Base-by-base conservation (phyloP, 2,113 vertebrate species). In the Cichladusa arquata region DNA sequence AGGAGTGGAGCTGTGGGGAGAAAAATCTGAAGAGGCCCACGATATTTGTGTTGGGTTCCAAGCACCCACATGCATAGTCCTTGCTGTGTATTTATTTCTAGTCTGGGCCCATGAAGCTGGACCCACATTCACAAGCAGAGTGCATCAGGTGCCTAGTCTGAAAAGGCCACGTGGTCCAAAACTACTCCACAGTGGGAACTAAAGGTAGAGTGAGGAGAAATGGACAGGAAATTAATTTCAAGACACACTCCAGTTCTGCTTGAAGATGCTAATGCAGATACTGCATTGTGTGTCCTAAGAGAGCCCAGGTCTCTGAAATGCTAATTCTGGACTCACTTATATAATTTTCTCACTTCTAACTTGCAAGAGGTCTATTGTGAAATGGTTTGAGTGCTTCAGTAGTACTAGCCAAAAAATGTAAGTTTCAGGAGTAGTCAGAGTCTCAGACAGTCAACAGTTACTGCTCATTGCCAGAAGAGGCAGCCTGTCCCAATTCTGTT, bases 401-500 rank as follows among this genome's bases (percentile, higher is more conserved):
- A 58, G 45, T 31, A 73, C 62, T 29, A 92, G 95, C 77, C 92
- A 96, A 89, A 92, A 93, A 92, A 70, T 50, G 6, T 66, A 54
- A 54, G 19, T 50, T 85, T 42, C 38, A 67, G 84, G 56, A 89
- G 73, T 14, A 80, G 42, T 67, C 4, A 2, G 24, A 58, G 40
- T 69, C 10, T 1, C 86, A 83, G 42, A 48, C 69, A 91, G 54
- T 88, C 89, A 91, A 78, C 72, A 29, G 80, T 54, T 86, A 42
- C 58, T 80, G 12, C 26, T 81, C 31, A 24, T 19, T 84, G 77
- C 81, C 91, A 92, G 69, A 77, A 83, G 50, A 90, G 24, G 48
- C 65, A 40, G 38, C 70, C 61, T 91, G 84, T 66, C 89, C 89
- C 70, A 74, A 2, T 81, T 86, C 51, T 17, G 8, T 28, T 88